These are phyloP conservation scores for Cephalotes varians DNA, from an alignment of 2,888 invertebrate species.

Conservation along the genomic window DNA sequence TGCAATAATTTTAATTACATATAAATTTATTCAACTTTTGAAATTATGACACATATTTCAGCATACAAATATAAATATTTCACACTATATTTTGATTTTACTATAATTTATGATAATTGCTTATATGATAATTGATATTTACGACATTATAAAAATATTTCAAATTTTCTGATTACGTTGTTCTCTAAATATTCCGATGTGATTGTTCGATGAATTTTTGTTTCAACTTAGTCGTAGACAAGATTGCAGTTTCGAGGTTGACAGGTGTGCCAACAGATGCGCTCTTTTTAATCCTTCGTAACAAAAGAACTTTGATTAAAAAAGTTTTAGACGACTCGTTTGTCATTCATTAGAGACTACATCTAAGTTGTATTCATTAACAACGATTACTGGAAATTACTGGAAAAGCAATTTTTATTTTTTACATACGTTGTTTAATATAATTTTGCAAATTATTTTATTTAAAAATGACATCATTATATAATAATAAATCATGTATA, in stretches of 20 bases:
- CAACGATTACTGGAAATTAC: background rate
- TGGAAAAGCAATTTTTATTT: background rate
- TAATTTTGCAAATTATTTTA: background rate
- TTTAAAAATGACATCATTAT: background rate
- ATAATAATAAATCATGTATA: background rate
- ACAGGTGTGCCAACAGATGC: constrained; percentile 62
- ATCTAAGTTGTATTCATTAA: background rate
- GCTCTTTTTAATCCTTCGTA: constrained; percentile 36
- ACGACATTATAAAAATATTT: background rate
- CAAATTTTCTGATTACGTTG: background rate
- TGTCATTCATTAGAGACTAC: background rate
- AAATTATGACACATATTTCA: background rate
- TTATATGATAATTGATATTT: background rate
- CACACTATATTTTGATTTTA: background rate
- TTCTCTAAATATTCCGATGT: background rate
- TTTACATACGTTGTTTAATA: background rate
- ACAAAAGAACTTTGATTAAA: constrained; percentile 12
- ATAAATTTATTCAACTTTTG: background rate
- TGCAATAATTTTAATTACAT: background rate
- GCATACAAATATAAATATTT: background rate
- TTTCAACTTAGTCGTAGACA: background rate
- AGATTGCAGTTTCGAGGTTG: constrained; percentile 5
- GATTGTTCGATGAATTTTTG: background rate
- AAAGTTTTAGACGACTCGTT: background rate
- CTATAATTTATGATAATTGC: background rate